A percentile compares a stretch with the other conserved stretches of the same genome.
These are phyloP conservation scores for Mellivora capensis DNA, from an alignment of 2,113 vertebrate genomes.

Conservation along the genomic window DNA sequence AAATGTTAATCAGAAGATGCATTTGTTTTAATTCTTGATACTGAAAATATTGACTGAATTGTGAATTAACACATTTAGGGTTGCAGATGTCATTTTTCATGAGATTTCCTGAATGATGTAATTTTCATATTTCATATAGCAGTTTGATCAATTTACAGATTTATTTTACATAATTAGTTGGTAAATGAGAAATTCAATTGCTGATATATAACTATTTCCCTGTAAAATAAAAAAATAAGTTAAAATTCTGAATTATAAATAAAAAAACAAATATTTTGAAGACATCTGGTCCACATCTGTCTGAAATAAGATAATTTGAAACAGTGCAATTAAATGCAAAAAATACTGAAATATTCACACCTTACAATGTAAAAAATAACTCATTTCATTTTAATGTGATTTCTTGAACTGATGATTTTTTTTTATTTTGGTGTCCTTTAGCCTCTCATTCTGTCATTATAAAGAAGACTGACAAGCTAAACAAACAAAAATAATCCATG, in stretches of 20 bases:
- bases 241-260: constrained; percentile 82
- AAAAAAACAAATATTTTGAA: constrained; percentile 80
- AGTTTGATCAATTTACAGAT: constrained; percentile 81
- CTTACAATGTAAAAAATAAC: constrained; percentile 72
- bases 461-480: constrained; percentile 40
- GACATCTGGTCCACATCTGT: constrained; percentile 83
- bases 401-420: constrained; percentile 50
- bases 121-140: constrained; percentile 83
- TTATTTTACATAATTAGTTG: constrained; percentile 78
- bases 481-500: background rate
- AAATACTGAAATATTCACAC: constrained; percentile 77
- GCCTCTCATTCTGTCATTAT: constrained; percentile 52
- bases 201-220: constrained; percentile 75
- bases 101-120: constrained; percentile 82
- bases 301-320: constrained; percentile 81
- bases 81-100: constrained; percentile 85
- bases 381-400: constrained; percentile 64
- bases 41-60: constrained; percentile 87
- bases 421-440: constrained; percentile 39
- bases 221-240: constrained; percentile 77
- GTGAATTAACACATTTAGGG: constrained; percentile 82
- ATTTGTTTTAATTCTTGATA: constrained; percentile 84
- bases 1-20: constrained; percentile 81
- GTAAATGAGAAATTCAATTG: constrained; percentile 77
- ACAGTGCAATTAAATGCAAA: constrained; percentile 80